Evolutionary conservation across 2,113 vertebrate genomes (phyloP).

Genomic region (Pandion haliaetus): DNA sequence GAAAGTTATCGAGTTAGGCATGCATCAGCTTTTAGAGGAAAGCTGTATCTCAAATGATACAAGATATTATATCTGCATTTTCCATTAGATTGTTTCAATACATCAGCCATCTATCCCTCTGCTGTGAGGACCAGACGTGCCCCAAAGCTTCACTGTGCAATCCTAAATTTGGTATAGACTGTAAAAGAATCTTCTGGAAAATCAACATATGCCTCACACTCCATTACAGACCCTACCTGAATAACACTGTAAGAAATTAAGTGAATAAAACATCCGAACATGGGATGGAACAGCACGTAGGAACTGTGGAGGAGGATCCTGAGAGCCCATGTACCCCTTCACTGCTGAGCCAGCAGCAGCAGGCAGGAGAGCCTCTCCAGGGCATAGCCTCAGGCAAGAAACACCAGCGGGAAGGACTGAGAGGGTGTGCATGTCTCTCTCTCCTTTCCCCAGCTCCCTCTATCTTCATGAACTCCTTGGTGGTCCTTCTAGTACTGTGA

Average conservation of each 20-base stretch:
- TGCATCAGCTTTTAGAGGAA: neutral
- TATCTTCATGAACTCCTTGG: neutral
- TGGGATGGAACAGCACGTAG: neutral
- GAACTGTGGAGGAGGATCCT: neutral
- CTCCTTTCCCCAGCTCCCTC: neutral
- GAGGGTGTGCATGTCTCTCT: neutral
- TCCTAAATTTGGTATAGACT: neutral
- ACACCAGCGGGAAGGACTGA: neutral
- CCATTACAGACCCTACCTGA: neutral
- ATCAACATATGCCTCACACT: neutral
- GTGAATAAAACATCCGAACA: neutral
- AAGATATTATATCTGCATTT: neutral
- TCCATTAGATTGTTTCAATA: neutral
- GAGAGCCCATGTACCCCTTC: neutral
- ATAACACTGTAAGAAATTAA: neutral
- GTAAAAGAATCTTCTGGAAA: neutral
- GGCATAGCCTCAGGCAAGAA: rapidly evolving
- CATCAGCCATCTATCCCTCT: neutral
- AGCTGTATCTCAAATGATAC: neutral
- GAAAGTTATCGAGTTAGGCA: neutral
- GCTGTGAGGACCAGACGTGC: neutral
- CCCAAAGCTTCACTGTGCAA: neutral
- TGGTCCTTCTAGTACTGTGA: neutral
- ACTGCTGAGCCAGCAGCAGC: neutral
- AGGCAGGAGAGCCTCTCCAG: neutral